Percentiles rank a stretch among this genome's conserved stretches.
Conservation (phyloP, 2,797 vertebrate genomes). For the Taeniopygia guttata region DNA sequence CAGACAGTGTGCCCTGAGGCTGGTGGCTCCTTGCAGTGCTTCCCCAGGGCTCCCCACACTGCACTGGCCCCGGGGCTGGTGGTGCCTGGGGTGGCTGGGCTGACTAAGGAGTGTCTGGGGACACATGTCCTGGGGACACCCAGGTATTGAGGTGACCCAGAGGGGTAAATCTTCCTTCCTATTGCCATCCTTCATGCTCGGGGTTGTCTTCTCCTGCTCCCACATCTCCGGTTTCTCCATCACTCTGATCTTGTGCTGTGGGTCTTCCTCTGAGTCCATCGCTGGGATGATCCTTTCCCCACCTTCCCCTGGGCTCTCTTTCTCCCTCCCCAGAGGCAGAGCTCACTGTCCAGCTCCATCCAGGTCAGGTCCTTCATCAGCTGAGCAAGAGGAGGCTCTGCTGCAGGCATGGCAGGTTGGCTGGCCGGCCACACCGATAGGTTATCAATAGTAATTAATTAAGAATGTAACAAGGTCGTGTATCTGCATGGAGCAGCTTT, state of each 20-base stretch:
- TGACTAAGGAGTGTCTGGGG: conserved; percentile 22
- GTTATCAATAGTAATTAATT: neutral
- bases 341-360: neutral
- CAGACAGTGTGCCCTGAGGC: neutral
- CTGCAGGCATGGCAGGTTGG: accelerated
- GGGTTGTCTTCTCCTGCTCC: neutral
- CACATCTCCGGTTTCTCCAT: neutral
- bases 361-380: neutral
- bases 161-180: neutral
- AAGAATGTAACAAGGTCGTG: accelerated
- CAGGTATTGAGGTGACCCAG: neutral
- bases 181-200: accelerated
- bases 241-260: neutral
- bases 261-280: neutral
- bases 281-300: neutral
- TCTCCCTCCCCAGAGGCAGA: neutral
- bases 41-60: neutral
- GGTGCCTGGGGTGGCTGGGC: neutral
- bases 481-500: neutral
- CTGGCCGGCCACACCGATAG: too few relatives aligned
- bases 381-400: neutral
- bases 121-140: neutral
- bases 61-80: accelerated
- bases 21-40: neutral
- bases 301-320: neutral